Base-by-base conservation (phyloP, 1,140 invertebrate species). In the Dendrolimus kikuchii region DNA sequence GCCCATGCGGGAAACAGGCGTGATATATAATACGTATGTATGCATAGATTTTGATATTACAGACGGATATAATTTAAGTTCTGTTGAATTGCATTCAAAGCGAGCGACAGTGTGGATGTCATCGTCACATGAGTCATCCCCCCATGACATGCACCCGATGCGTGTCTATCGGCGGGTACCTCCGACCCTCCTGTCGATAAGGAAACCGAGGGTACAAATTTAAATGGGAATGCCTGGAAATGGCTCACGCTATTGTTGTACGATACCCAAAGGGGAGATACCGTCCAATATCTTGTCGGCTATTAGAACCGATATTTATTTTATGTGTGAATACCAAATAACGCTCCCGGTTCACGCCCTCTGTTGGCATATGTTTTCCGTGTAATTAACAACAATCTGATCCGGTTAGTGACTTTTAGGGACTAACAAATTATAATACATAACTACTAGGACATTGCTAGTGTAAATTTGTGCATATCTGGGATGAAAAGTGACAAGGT, bases 201-300 rank as follows among this genome's bases (percentile, higher is more conserved):
- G 71, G 70, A 76, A 77, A 65, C 65, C 64, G 66, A 74, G 76
- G 77, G 78, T 70, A 79, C 76, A 70, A 76, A 78, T 80, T 81
- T 74, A 76, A 84, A 84, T 74, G 74, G 77, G 74, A 81, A 78
- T 71, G 73, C 66, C 73, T 80, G 72, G 71, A 81, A 78, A 81
- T 75, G 76, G 78, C 70, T 73, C 75, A 75, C 70, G 77, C 79
- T 70, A 82, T 85, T 85, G 81, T 84, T 64, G 55, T 57, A 57
- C 55, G 61, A 64, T 70, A 61, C 63, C 62, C 71, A 53, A 66
- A 73, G 80, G 80, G 73, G 68, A 70, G 71, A 77, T 77, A 74
- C 66, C 58, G 62, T 54, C 60, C 63, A 68, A 68, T 71, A 74
- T 72, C 61, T 68, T 58, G 61, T 52, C 55, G 59, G 68, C 64